A percentile compares a stretch with the other conserved stretches of the same genome.
These are phyloP conservation scores for Branchipolynoe longqiensis DNA, from an alignment of 2,888 invertebrate genomes.

Conservation along the genomic window DNA sequence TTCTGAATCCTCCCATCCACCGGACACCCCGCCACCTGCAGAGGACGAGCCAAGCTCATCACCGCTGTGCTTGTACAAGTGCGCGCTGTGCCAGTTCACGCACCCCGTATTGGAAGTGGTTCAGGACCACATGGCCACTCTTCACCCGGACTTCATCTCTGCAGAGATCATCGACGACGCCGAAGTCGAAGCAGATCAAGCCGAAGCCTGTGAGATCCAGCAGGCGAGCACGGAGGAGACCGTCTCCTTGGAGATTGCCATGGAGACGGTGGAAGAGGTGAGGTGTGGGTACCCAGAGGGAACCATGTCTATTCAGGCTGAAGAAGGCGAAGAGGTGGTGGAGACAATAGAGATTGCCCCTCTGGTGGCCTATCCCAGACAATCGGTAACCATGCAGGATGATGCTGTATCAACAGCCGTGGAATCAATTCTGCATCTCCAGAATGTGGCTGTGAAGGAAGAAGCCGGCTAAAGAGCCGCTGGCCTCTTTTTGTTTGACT, in stretches of 20 bases:
- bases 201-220: neutral
- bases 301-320: neutral
- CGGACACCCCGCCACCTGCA: neutral
- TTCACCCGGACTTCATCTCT: neutral
- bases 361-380: neutral
- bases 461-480: no score
- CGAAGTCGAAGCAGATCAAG: neutral
- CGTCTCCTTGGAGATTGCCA: neutral
- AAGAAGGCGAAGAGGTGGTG: neutral
- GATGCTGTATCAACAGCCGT: constrained; percentile 53
- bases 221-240: neutral
- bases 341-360: neutral
- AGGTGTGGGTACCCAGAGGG: neutral
- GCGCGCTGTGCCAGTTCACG: constrained; percentile 12
- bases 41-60: neutral
- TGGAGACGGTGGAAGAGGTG: constrained; percentile 22
- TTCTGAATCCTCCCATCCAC: no score
- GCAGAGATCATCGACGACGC: neutral
- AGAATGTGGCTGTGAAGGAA: neutral
- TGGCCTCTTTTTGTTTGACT: no score
- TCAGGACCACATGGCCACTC: constrained; percentile 31
- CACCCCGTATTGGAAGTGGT: neutral
- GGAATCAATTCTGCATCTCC: constrained; percentile 35
- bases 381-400: constrained; percentile 36
- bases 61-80: constrained; percentile 29